These are phyloP conservation scores for Agrochola lychnidis DNA, from an alignment of 2,888 invertebrate genomes.

Conservation along the genomic window DNA sequence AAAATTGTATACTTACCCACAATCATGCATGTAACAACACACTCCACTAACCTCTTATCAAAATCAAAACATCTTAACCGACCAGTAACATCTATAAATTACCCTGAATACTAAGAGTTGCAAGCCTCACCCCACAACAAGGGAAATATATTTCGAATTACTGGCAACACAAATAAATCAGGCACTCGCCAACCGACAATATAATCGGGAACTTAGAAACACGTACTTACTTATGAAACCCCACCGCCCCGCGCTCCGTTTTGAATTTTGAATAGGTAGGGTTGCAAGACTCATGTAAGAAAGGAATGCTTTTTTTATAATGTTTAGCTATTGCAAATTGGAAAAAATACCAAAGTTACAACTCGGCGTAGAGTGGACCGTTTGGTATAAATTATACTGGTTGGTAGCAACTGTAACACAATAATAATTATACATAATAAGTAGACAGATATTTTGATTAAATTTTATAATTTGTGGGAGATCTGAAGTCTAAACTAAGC, in stretches of 20 bases:
- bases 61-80: slow-evolving; percentile 65
- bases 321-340: not conserved
- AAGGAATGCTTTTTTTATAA: not conserved
- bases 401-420: too few relatives aligned
- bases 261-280: slow-evolving; percentile 74
- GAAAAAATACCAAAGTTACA: too few relatives aligned
- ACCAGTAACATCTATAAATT: slow-evolving; percentile 66
- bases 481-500: too few relatives aligned
- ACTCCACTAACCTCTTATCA: slow-evolving; percentile 51
- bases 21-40: slow-evolving; percentile 8
- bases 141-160: slow-evolving; percentile 78
- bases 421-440: too few relatives aligned
- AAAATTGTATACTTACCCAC: not conserved
- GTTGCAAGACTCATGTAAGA: slow-evolving; percentile 56
- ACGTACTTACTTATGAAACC: slow-evolving; percentile 79
- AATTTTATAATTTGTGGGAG: too few relatives aligned
- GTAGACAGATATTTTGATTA: too few relatives aligned
- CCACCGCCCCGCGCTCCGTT: slow-evolving; percentile 70
- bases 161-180: slow-evolving; percentile 78
- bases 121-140: slow-evolving; percentile 66
- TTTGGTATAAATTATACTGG: too few relatives aligned
- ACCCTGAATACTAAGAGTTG: slow-evolving; percentile 66
- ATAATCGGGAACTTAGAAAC: slow-evolving; percentile 76
- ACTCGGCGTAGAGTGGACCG: too few relatives aligned
- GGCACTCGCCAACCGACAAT: slow-evolving; percentile 70